A percentile compares a stretch with the other conserved stretches of the same genome.
Conservation (phyloP, 2,888 invertebrate species). For the Drosophila kuntzei region DNA sequence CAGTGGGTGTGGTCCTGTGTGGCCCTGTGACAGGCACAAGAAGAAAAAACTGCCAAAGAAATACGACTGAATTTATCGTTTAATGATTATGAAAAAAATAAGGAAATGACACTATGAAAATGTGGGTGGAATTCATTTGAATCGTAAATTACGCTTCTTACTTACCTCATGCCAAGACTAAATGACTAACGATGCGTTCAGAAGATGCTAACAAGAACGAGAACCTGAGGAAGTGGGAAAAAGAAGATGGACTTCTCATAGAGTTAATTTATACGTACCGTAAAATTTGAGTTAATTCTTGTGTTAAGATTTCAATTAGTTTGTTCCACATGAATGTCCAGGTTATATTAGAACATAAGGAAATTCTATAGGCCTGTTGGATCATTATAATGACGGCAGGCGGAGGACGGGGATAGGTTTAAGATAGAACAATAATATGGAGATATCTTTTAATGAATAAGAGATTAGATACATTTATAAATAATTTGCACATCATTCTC, state of each 20-base stretch:
- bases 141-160: slow-evolving; percentile 68
- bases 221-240: not conserved
- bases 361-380: not conserved
- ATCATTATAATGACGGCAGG: not conserved
- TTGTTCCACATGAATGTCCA: slow-evolving; percentile 7
- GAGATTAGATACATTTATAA: too few species aligned
- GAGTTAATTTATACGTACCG: slow-evolving; percentile 64
- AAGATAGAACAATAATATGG: too few species aligned
- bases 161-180: slow-evolving; percentile 26
- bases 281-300: slow-evolving; percentile 54
- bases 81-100: slow-evolving; percentile 79
- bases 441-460: too few species aligned
- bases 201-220: slow-evolving; percentile 45
- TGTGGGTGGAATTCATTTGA: slow-evolving; percentile 81
- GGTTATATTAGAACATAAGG: not conserved
- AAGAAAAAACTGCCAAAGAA: slow-evolving; percentile 34
- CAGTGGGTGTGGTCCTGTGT: slow-evolving; percentile 57
- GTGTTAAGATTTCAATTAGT: slow-evolving; percentile 48
- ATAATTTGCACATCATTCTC: too few species aligned
- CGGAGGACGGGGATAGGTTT: too few species aligned
- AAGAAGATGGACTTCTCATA: slow-evolving; percentile 18
- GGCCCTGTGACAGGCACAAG: slow-evolving; percentile 40
- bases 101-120: slow-evolving; percentile 72
- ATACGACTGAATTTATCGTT: slow-evolving; percentile 43
- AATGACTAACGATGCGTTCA: slow-evolving; percentile 69